phyloP scores from a whole-genome alignment of 2,113 vertebrate genomes.

The Erpornis zantholeuca region DNA sequence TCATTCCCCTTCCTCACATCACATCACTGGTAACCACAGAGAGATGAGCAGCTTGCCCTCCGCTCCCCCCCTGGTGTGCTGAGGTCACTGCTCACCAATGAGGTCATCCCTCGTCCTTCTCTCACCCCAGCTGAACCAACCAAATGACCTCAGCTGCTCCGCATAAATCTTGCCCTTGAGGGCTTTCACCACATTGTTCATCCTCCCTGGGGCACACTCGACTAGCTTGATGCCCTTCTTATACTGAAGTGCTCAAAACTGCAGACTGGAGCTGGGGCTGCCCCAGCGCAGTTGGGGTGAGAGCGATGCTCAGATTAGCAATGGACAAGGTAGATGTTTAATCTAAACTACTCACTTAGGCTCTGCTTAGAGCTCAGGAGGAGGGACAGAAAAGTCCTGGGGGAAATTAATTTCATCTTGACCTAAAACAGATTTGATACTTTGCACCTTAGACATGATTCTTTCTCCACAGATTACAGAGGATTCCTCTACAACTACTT shows the following conservation, averaged over 20 bases:
- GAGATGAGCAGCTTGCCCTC: neutral
- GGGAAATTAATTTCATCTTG: neutral
- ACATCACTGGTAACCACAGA: fast-evolving
- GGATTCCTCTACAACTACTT: neutral
- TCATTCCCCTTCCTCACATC: neutral
- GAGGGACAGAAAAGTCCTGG: neutral
- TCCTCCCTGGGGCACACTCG: neutral
- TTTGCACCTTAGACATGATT: neutral
- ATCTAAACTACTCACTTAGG: neutral
- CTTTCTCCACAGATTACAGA: neutral
- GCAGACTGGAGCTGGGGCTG: neutral
- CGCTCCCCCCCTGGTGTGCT: neutral
- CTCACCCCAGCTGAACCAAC: neutral
- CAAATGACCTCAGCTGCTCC: neutral
- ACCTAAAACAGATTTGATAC: neutral
- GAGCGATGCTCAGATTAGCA: neutral
- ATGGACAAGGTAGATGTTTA: neutral
- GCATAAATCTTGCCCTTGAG: neutral
- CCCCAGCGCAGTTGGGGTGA: neutral
- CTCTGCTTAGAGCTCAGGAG: neutral
- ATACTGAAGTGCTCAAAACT: neutral
- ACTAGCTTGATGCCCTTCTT: neutral
- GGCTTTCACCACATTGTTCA: neutral
- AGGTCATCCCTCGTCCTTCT: neutral
- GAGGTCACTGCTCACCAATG: neutral